Evolutionary conservation across 2,797 vertebrate genomes (phyloP), one percentile per base, ranked within the genome.

Genomic region (Spea hammondii): DNA sequence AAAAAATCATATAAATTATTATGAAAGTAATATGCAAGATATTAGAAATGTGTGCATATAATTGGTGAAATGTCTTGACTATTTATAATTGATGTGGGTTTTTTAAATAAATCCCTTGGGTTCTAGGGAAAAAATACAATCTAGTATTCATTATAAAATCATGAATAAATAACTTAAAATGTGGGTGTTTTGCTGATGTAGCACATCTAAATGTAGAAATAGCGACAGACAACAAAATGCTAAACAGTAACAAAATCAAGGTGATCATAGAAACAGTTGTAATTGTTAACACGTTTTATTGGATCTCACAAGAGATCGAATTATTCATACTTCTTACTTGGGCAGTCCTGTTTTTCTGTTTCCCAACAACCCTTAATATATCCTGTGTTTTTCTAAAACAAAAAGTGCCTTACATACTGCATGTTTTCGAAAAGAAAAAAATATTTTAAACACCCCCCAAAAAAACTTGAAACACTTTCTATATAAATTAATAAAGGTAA

Each of bases 371-470:
- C 90, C 89, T 92, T 91, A 93, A 92, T 90, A 86, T 89, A 84
- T 91, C 89, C 89, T 88, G 88, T 90, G 89, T 88, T 89, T 91
- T 84, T 89, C 89, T 90, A 89, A 90, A 92, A 94, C 93, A 93
- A 92, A 95, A 95, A 94, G 94, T 95, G 94, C 93, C 94, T 92
- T 93, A 93, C 92, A 93, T 92, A 90, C 86, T 86, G 88, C 84
- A 60, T 89, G 92, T 90, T 90, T 88, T 90, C 88, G 90, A 90
- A 91, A 91, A 90, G 88, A 89, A 32, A 32, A 32, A 32, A 79
- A 32, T 57, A 68, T 4, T 86, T 85, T 86, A 84, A 84, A 80
- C 86, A 90, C 89, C 89, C 91, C 92, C 91, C 92, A 32, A 32
- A 32, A 32, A 32, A 32, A 32, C 32, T 89, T 85, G 86, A 92